Evolutionary conservation across 2,888 invertebrate genomes (phyloP), one percentile per base, ranked within the genome.

Genomic region (Ischnus inquisitorius): DNA sequence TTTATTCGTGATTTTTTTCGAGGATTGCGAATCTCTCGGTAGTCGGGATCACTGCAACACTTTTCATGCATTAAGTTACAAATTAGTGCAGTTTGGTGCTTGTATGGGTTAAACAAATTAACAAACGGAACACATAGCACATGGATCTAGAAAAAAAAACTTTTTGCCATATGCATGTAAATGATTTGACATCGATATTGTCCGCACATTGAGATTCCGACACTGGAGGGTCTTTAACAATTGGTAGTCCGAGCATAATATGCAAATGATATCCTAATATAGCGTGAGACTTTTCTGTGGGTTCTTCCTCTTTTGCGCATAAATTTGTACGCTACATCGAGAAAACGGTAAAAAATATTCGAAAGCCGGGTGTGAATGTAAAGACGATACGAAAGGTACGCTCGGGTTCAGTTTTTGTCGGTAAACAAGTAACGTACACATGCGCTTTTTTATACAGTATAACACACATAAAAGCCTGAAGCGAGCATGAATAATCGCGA

Each of bases 201-300:
- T 14, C 46, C 6, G 14, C 12, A 12, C 46, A 14, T n/a, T 12
- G 34, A 72, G 14, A 25, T 72, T 57, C 22, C n/a, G 78, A 77
- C 75, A 77, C 65, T 51, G 79, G 51, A 77, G 80, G 83, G 87
- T 82, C 87, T 79, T 77, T 54, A 48, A 71, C 68, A 76, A 48
- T 60, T 48, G 34, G 41, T 41, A 71, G 77, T 57, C 41, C 71
- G 64, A 69, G 60, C 64, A 28, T 65, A n/a, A 67, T 74, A 79
- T 79, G 71, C 79, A 72, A 72, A 79, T 65, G 43, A 28, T 43
- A 41, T 41, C 71, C n/a, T 4, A 25, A 41, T 14, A 22, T 16
- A 54, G 25, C 65, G 64, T 54, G 71, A 65, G 71, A 68, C 68
- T 39, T 46, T 68, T 75, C 22, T 10, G 41, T 28, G 10, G 54